phyloP scores from a whole-genome alignment of 2,797 vertebrate species.

The Argentina silus region DNA sequence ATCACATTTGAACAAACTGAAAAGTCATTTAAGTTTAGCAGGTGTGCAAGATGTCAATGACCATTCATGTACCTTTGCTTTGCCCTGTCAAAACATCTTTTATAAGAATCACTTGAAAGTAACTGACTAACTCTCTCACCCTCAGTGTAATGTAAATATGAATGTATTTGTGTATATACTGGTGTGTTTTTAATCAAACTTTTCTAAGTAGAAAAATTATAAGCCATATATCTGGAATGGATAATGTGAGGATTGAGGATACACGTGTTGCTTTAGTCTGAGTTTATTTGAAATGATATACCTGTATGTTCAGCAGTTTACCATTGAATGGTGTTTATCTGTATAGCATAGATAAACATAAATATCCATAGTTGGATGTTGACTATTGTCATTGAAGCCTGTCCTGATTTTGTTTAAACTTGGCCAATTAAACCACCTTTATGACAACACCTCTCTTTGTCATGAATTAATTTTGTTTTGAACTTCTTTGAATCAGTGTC shows the following conservation, averaged over 20 bases:
- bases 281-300: slow-evolving; percentile 42
- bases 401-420: slow-evolving; percentile 67
- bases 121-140: slow-evolving; percentile 53
- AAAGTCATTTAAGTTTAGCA: slow-evolving; percentile 36
- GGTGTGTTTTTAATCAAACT: slow-evolving; percentile 82
- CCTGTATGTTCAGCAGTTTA: slow-evolving; percentile 63
- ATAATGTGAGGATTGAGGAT: slow-evolving; percentile 66
- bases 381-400: slow-evolving; percentile 55
- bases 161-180: slow-evolving; percentile 84
- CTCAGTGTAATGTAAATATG: slow-evolving; percentile 80
- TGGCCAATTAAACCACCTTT: slow-evolving; percentile 71
- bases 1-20: slow-evolving; percentile 47
- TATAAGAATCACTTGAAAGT: slow-evolving; percentile 51
- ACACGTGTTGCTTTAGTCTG: slow-evolving; percentile 49
- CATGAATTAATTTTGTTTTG: slow-evolving; percentile 4
- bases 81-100: slow-evolving; percentile 40
- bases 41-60: slow-evolving; percentile 38
- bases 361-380: background rate
- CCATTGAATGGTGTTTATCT: slow-evolving; percentile 51
- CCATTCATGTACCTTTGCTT: slow-evolving; percentile 40
- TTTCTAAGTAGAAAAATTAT: slow-evolving; percentile 81
- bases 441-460: slow-evolving; percentile 42
- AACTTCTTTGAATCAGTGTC: no score
- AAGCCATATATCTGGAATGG: slow-evolving; percentile 81
- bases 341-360: slow-evolving; percentile 47